Percentiles rank a stretch among this genome's conserved stretches.
These are phyloP conservation scores for Drosophila engyochracea DNA, from an alignment of 2,888 invertebrate genomes.

Conservation along the genomic window DNA sequence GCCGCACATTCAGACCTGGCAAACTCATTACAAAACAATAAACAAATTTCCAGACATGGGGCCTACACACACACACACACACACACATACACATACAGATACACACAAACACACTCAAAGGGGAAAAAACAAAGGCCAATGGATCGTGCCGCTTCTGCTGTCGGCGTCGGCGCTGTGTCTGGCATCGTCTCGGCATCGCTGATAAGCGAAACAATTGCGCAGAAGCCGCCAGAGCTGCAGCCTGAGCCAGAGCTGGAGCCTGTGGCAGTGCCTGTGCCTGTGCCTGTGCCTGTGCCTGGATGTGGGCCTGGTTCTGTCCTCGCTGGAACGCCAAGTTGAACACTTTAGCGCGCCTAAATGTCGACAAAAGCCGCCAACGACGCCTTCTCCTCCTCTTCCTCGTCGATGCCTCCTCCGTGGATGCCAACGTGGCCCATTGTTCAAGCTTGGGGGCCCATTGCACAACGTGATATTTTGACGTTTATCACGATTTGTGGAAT, in stretches of 20 bases:
- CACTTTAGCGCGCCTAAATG: slow-evolving; percentile 78
- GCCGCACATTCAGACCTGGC: slow-evolving; percentile 55
- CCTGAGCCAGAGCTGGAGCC: slow-evolving; percentile 14
- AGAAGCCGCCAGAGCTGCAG: slow-evolving; percentile 50
- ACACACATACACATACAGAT: slow-evolving; percentile 23
- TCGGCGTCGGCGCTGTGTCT: slow-evolving; percentile 72
- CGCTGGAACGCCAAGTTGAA: slow-evolving; percentile 73
- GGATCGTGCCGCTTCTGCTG: slow-evolving; percentile 67
- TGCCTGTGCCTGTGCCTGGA: slow-evolving; percentile 3
- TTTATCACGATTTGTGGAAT: slow-evolving; percentile 77
- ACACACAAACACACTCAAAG: slow-evolving; percentile 18
- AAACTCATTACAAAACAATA: slow-evolving; percentile 83
- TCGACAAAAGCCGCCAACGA: slow-evolving; percentile 79
- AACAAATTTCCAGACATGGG: slow-evolving; percentile 82
- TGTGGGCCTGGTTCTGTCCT: slow-evolving; percentile 34
- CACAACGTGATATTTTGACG: slow-evolving; percentile 80
- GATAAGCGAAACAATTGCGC: slow-evolving; percentile 81
- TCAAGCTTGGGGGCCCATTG: slow-evolving; percentile 46
- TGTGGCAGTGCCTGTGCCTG: slow-evolving; percentile 27
- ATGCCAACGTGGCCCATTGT: slow-evolving; percentile 58
- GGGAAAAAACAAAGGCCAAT: slow-evolving; percentile 64
- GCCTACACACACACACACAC: slow-evolving; percentile 16
- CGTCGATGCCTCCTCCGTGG: background rate
- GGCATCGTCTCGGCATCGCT: slow-evolving; percentile 75
- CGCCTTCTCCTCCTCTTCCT: slow-evolving; percentile 45